Evolutionary conservation across 2,797 vertebrate genomes (phyloP), one percentile per base, ranked within the genome.

Genomic region (Adrianichthys oophorus): DNA sequence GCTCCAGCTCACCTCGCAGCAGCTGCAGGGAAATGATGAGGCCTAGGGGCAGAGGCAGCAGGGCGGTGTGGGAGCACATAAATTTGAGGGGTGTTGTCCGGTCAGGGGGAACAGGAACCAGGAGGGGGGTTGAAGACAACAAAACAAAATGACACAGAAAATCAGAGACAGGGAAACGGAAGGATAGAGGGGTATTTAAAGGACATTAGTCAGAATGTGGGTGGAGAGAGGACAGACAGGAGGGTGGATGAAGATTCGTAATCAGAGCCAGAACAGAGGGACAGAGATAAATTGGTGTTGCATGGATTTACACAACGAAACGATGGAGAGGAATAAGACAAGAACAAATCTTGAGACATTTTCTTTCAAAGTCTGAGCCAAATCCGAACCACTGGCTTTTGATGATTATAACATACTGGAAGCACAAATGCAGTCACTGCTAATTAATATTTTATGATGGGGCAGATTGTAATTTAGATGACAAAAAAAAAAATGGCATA

Each of bases 1-100:
- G 95, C 70, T 99, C 98, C 82, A 98, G 93, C 83, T 99, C 97
- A 63, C 98, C 97, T 51, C 97, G 94, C 57, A 99, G 91, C 71
- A 99, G 88, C 86, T 99, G 98, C 78, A 99, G 93, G 65, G 96
- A 97, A 88, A 99, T 97, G 56, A 97, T 96, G 80, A 99, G 87
- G 68, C 97, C 98, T 99, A 80, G 42, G 17, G 67, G 26, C 15
- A 46, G 41, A 19, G 15, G 15, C 45, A 58, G 49, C 15, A 5
- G 15, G 51, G 29, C n/a, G 41, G 32, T 49, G 29, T 44, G 56
- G 50, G 48, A 19, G 51, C 49, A 29, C 65, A 54, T 43, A 53
- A 58, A 64, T 50, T 56, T 48, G 60, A 51, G 61, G 65, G 53
- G 66, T 72, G 62, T 50, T 37, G 32, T 37, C 32, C 32, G 1